Conservation (phyloP, 1,140 invertebrate species). For the Ceratina australensis region DNA sequence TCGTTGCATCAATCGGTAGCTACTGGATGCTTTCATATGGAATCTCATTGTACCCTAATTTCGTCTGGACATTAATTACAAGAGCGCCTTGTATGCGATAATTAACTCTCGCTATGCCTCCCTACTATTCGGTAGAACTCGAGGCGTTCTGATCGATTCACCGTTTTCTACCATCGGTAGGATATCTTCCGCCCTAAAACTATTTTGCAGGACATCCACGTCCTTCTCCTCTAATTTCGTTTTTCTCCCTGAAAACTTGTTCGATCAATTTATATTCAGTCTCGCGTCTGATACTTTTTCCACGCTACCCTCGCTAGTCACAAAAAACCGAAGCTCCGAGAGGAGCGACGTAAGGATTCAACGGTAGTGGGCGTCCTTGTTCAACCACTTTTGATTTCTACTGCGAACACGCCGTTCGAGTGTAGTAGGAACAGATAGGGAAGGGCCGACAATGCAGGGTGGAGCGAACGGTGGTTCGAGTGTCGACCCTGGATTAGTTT, state of each 20-base stretch:
- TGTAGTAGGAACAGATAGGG: not conserved
- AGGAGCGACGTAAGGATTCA: too few species aligned
- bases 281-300: not conserved
- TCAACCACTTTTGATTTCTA: constrained; percentile 42
- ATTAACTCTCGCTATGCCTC: constrained; percentile 29
- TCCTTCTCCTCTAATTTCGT: not conserved
- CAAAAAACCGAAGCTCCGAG: not conserved
- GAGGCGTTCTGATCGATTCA: constrained; percentile 42
- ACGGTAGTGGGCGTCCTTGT: not conserved
- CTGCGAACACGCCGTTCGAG: not conserved
- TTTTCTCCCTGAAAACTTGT: too few species aligned
- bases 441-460: not conserved
- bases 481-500: constrained; percentile 55
- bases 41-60: constrained; percentile 6
- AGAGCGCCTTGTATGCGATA: constrained; percentile 35
- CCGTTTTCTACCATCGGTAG: constrained; percentile 10
- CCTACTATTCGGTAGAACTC: constrained; percentile 30
- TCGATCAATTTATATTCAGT: too few species aligned
- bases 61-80: constrained; percentile 20
- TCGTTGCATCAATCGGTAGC: too few species aligned
- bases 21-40: not conserved
- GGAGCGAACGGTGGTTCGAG: constrained; percentile 21
- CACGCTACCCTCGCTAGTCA: not conserved
- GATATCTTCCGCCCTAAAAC: not conserved
- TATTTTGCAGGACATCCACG: not conserved